A percentile compares a stretch with the other conserved stretches of the same genome.
phyloP scores from a whole-genome alignment of 37 sponge, comb jelly and placozoan species.

The Chondrosia reniformis region DNA sequence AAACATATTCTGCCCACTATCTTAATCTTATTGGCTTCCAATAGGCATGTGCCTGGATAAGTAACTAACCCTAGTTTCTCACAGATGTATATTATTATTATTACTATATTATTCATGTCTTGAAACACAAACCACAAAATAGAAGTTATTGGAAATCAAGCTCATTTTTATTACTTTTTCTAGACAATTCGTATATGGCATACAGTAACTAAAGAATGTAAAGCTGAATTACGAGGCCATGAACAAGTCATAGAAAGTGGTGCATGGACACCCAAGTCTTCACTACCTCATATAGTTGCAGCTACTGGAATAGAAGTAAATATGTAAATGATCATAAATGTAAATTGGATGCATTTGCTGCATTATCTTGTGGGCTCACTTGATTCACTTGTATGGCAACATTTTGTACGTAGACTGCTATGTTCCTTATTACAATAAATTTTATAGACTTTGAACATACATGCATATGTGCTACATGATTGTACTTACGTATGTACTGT shows the following conservation, averaged over 20 bases:
- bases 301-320: conserved; percentile 75
- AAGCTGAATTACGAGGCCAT: conserved; percentile 90
- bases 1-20: too few species aligned
- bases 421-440: neutral
- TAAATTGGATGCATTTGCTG: neutral
- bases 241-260: conserved; percentile 97
- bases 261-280: conserved; percentile 88
- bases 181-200: conserved; percentile 94
- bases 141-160: neutral
- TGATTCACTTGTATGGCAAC: neutral
- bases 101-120: neutral
- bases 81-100: neutral
- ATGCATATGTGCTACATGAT: too few species aligned
- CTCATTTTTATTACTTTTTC: neutral
- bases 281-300: conserved; percentile 72
- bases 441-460: too few species aligned
- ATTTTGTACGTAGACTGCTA: neutral
- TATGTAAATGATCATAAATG: neutral
- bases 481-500: too few species aligned
- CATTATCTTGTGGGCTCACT: neutral
- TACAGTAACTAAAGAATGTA: conserved; percentile 93
- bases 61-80: neutral
- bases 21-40: too few species aligned
- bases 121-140: neutral
- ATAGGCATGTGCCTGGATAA: too few species aligned